Conservation (phyloP, 2,113 vertebrate genomes). For the Sprattus sprattus region DNA sequence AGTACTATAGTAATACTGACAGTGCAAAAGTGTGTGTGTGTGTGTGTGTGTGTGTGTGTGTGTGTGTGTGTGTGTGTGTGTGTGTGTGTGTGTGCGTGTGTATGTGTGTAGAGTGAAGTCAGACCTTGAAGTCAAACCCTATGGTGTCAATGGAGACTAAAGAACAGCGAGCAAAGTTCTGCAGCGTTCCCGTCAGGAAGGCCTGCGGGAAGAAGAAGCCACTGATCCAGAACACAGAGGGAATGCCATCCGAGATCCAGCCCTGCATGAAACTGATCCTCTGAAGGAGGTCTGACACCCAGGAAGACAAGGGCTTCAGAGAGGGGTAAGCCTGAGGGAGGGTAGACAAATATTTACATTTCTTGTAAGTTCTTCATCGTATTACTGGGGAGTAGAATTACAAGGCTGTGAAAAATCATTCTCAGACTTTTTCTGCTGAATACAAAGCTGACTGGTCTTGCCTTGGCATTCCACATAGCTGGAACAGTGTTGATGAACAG, state of each 20-base stretch:
- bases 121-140: slow-evolving; percentile 81
- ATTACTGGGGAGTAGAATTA: background rate
- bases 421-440: background rate
- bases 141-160: slow-evolving; percentile 82
- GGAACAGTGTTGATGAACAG: slow-evolving; percentile 86
- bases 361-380: background rate
- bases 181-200: slow-evolving; percentile 88
- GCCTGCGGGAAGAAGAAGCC: slow-evolving; percentile 92
- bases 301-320: slow-evolving; percentile 86
- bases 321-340: slow-evolving; percentile 80
- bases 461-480: slow-evolving; percentile 84
- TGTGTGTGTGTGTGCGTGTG: background rate
- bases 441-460: slow-evolving; percentile 33
- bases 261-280: slow-evolving; percentile 76
- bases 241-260: slow-evolving; percentile 81
- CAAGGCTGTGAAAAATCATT: background rate
- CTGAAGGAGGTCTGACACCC: slow-evolving; percentile 83
- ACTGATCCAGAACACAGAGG: slow-evolving; percentile 88
- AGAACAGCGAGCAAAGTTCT: slow-evolving; percentile 83
- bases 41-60: background rate
- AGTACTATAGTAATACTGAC: background rate
- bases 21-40: background rate
- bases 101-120: slow-evolving; percentile 45
- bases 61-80: background rate
- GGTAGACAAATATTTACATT: background rate